Evolutionary conservation across 2,888 invertebrate genomes (phyloP).

Genomic region (Meteorus cinctellus): DNA sequence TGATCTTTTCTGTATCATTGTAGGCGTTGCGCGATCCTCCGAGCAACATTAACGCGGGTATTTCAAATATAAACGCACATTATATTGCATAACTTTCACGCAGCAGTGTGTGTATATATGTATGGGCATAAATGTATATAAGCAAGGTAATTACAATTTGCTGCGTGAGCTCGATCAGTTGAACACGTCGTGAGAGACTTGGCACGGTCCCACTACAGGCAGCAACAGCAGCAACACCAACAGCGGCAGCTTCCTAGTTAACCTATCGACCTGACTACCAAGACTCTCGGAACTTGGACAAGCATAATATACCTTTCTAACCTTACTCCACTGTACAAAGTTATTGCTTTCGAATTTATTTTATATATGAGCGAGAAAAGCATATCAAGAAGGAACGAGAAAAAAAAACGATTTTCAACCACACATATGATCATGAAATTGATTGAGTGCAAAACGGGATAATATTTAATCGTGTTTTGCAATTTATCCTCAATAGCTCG

Average conservation of each 20-base stretch:
- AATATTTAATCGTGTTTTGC: constrained; percentile 18
- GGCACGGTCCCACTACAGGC: constrained; percentile 35
- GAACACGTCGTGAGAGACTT: constrained; percentile 29
- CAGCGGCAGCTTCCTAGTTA: constrained; percentile 64
- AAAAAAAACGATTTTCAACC: not conserved
- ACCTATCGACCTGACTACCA: constrained; percentile 59
- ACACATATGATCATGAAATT: not conserved
- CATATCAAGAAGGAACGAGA: not conserved
- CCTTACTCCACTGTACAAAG: not conserved
- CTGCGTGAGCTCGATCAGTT: constrained; percentile 50
- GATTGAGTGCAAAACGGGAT: constrained; percentile 8
- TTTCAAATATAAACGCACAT: not conserved
- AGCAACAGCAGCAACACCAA: constrained; percentile 50
- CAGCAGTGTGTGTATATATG: constrained; percentile 22
- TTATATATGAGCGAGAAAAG: not conserved
- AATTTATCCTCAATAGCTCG: constrained; percentile 22
- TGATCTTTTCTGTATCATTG: constrained; percentile 44
- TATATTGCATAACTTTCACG: constrained; percentile 57
- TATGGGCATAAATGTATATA: constrained; percentile 27
- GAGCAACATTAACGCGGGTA: constrained; percentile 48
- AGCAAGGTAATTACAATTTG: constrained; percentile 59
- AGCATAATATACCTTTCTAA: constrained; percentile 1
- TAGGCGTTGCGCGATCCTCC: constrained; percentile 47
- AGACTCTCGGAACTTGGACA: constrained; percentile 20
- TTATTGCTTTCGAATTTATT: not conserved